Base-by-base conservation (phyloP, 2,113 vertebrate genomes). In the Lontra canadensis region DNA sequence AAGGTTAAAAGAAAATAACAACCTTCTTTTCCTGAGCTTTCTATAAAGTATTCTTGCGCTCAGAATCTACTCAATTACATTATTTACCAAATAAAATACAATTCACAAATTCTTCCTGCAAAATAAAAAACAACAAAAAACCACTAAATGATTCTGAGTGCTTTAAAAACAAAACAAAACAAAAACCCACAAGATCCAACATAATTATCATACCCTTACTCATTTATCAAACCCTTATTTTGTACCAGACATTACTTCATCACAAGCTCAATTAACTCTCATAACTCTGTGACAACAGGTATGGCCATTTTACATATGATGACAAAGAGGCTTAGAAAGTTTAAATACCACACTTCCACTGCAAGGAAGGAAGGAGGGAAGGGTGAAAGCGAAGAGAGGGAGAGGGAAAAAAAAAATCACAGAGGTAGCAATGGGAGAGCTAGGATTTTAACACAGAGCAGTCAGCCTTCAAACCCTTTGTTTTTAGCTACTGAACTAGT, bases 41-140 rank as follows among this genome's bases (percentile, higher is more conserved):
- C 74, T 52, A 79, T 34, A 52, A 95, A 88, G 39, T 49, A 95
- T 34, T 83, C 12, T 52, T 52, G 4, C 11, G 14, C 49, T 84
- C 18, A 90, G 25, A 96, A 61, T 93, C 20, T 89, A 17, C 61
- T 79, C 34, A 88, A 59, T 65, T 67, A 76, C 36, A 34, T 7
- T 94, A 63, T 84, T 81, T 79, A 74, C 7, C 23, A 95, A 92
- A 83, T 7, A 87, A 96, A 90, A 65, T 20, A 73, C 10, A 88
- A 94, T 52, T 94, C 36, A 78, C 52, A 96, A 91, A 79, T 67
- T 52, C 34, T 90, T 92, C 59, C 91, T 96, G 49, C 31, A 83
- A 90, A 94, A 76, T 78, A 93, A 65, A 52, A 26, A 61, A 61
- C 57, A 57, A 49, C 13, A 49, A 49, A 59, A 93, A 76, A 76